phyloP scores from a whole-genome alignment of 2,888 invertebrate genomes.

The Caenorhabditis sulstoni region DNA sequence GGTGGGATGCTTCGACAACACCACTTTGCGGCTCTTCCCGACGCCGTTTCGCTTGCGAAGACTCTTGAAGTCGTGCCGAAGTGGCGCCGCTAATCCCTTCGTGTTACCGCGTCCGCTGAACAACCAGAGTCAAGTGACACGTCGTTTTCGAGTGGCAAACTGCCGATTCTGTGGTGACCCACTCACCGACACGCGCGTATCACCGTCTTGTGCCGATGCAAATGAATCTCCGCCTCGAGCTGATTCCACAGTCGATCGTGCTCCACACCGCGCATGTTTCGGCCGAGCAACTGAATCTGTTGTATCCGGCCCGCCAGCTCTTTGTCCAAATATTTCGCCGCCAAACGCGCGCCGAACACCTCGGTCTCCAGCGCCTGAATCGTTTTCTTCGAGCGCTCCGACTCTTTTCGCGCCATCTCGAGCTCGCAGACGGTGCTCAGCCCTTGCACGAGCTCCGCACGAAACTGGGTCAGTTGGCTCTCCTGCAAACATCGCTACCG shows the following conservation, averaged over 20 bases:
- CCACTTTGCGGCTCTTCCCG: slow-evolving; percentile 83
- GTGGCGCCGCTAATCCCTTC: slow-evolving; percentile 68
- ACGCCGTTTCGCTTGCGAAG: slow-evolving; percentile 80
- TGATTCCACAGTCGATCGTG: slow-evolving; percentile 89
- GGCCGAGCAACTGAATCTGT: slow-evolving; percentile 88
- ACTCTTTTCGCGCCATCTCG: slow-evolving; percentile 72
- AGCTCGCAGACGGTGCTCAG: slow-evolving; percentile 72
- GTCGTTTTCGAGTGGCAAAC: no score
- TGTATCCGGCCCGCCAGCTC: slow-evolving; percentile 84
- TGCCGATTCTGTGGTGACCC: no score
- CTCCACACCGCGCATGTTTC: slow-evolving; percentile 88
- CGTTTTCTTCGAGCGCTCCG: slow-evolving; percentile 59
- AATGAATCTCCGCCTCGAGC: slow-evolving; percentile 90
- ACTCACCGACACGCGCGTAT: slow-evolving; percentile 83
- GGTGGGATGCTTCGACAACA: slow-evolving; percentile 86
- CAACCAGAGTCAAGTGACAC: no score
- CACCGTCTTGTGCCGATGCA: slow-evolving; percentile 90
- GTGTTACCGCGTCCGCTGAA: slow-evolving; percentile 71
- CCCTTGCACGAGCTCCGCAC: slow-evolving; percentile 75
- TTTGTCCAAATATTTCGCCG: slow-evolving; percentile 91
- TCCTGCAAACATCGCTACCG: slow-evolving; percentile 81
- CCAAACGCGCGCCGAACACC: slow-evolving; percentile 89
- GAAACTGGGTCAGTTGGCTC: slow-evolving; percentile 81
- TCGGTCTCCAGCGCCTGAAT: slow-evolving; percentile 88
- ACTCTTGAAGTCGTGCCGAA: slow-evolving; percentile 58